These are phyloP conservation scores for Belonocnema kinseyi DNA, from an alignment of 1,140 invertebrate genomes.

Conservation along the genomic window DNA sequence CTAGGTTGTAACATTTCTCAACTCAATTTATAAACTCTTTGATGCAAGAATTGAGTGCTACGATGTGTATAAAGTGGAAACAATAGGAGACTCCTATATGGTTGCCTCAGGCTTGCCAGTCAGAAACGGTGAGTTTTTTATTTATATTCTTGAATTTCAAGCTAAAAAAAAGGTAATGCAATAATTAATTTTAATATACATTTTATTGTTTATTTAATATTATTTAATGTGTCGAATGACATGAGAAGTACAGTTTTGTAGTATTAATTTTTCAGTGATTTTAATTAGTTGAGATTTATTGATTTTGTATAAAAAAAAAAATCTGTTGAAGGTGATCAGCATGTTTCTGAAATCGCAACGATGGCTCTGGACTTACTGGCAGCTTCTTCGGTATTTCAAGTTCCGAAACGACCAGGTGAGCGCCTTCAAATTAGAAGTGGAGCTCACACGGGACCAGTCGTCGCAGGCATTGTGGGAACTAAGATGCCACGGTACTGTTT, in stretches of 20 bases:
- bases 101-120: conserved; percentile 75
- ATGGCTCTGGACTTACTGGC: conserved; percentile 92
- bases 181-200: background rate
- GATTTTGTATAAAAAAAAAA: background rate
- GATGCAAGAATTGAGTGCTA: conserved; percentile 94
- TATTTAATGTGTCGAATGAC: no score
- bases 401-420: conserved; percentile 90
- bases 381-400: conserved; percentile 89
- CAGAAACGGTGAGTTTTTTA: conserved; percentile 44
- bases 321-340: conserved; percentile 80
- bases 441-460: conserved; percentile 91
- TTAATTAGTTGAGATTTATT: background rate
- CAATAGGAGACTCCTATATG: conserved; percentile 94
- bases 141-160: background rate
- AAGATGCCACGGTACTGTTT: conserved; percentile 95
- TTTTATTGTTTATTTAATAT: background rate
- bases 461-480: conserved; percentile 91
- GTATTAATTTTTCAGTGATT: background rate
- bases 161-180: background rate
- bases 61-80: conserved; percentile 96
- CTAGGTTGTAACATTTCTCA: conserved; percentile 92
- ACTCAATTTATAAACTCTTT: conserved; percentile 95
- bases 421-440: conserved; percentile 92
- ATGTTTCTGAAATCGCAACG: conserved; percentile 94
- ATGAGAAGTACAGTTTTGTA: background rate